Percentiles rank a stretch among this genome's conserved stretches.
These are phyloP conservation scores for Leptinotarsa rubiginosa DNA, from an alignment of 2,888 invertebrate genomes.

Conservation along the genomic window DNA sequence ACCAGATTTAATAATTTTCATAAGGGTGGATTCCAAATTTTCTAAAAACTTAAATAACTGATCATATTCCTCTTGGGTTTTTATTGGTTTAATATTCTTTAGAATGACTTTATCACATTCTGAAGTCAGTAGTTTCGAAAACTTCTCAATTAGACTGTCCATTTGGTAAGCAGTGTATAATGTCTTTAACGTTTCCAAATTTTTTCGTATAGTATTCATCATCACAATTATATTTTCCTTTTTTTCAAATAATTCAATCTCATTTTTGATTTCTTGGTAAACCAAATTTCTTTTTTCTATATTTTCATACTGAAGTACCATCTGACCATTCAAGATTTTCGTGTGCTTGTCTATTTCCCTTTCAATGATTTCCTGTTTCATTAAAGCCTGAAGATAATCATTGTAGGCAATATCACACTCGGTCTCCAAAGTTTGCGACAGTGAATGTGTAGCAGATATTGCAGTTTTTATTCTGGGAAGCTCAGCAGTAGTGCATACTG, in stretches of 20 bases:
- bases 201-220: slow-evolving; percentile 28
- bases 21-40: slow-evolving; percentile 5
- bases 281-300: slow-evolving; percentile 21
- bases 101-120: slow-evolving; percentile 32
- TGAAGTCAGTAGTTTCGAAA: slow-evolving; percentile 17
- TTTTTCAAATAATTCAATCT: slow-evolving; percentile 26
- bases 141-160: slow-evolving; percentile 6
- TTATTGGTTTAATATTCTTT: slow-evolving; percentile 26
- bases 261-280: slow-evolving; percentile 21
- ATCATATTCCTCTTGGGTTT: slow-evolving; percentile 34
- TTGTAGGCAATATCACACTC: slow-evolving; percentile 37
- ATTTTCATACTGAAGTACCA: slow-evolving; percentile 30
- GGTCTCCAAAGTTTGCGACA: slow-evolving; percentile 24
- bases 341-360: slow-evolving; percentile 26
- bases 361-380: slow-evolving; percentile 27
- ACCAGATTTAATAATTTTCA: slow-evolving; percentile 34
- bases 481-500: slow-evolving; percentile 3
- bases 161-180: slow-evolving; percentile 22
- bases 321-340: slow-evolving; percentile 29
- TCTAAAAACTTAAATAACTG: slow-evolving; percentile 22
- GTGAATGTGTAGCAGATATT: slow-evolving; percentile 13
- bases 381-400: slow-evolving; percentile 31
- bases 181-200: slow-evolving; percentile 19
- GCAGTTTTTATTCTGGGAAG: slow-evolving; percentile 29
- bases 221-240: slow-evolving; percentile 23